A percentile compares a stretch with the other conserved stretches of the same genome.
Evolutionary conservation across 2,797 vertebrate genomes (phyloP).

Genomic region (Echeneis naucrates): DNA sequence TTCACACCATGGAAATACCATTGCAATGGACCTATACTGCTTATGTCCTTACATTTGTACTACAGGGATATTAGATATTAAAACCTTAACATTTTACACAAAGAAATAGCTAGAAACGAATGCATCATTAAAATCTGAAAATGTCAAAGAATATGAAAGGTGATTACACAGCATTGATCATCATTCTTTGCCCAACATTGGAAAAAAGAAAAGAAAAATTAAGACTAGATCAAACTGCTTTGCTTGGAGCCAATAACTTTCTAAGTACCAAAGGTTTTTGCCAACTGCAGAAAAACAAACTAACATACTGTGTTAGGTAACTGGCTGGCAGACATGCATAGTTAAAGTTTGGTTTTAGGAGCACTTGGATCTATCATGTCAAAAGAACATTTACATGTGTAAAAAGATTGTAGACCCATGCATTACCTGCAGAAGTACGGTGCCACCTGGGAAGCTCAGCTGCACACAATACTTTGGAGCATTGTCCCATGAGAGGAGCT

Average conservation of each 20-base stretch:
- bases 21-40: too few relatives aligned
- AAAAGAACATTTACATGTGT: background rate
- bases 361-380: too few relatives aligned
- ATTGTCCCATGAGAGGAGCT: slow-evolving; percentile 98
- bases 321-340: background rate
- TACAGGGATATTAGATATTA: too few relatives aligned
- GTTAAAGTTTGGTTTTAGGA: too few relatives aligned
- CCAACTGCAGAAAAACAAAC: background rate
- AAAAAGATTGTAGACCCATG: background rate
- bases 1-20: too few relatives aligned
- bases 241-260: too few relatives aligned
- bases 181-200: background rate
- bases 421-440: slow-evolving; percentile 95
- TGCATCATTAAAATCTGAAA: too few relatives aligned
- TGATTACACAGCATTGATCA: too few relatives aligned
- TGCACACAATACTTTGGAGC: slow-evolving; percentile 99
- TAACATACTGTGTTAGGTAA: background rate
- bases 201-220: background rate
- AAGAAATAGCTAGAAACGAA: too few relatives aligned
- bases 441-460: slow-evolving; percentile 96
- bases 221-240: background rate
- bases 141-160: too few relatives aligned
- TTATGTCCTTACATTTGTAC: too few relatives aligned
- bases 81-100: too few relatives aligned
- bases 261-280: background rate